These are phyloP conservation scores for Drosophila busckii DNA, from an alignment of 1,140 invertebrate genomes.

Conservation along the genomic window DNA sequence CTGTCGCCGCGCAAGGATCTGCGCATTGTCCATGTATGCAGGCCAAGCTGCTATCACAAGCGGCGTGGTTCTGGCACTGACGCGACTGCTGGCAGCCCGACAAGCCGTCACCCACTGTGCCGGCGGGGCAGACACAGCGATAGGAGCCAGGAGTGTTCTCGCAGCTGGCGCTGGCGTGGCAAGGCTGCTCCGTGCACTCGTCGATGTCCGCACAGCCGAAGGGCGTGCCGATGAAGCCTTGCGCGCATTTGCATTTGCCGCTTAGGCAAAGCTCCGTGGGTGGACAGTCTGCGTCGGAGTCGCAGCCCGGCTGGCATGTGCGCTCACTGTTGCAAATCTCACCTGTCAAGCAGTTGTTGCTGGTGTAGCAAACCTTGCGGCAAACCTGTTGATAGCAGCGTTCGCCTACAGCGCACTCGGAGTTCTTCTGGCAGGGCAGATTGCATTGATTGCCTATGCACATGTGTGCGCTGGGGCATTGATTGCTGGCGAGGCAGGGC, in stretches of 20 bases:
- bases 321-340: conserved; percentile 91
- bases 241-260: conserved; percentile 88
- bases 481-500: conserved; percentile 82
- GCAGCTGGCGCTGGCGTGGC: conserved; percentile 88
- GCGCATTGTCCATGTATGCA: conserved; percentile 87
- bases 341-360: conserved; percentile 92
- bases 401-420: conserved; percentile 89
- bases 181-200: conserved; percentile 89
- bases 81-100: conserved; percentile 86
- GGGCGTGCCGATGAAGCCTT: conserved; percentile 85
- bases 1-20: conserved; percentile 85
- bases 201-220: conserved; percentile 88
- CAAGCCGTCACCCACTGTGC: conserved; percentile 89
- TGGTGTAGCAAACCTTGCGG: conserved; percentile 91
- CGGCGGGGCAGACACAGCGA: conserved; percentile 87
- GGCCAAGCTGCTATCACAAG: conserved; percentile 86
- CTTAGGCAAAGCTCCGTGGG: conserved; percentile 88
- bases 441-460: conserved; percentile 88
- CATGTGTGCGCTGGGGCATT: conserved; percentile 86
- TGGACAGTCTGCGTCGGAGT: conserved; percentile 88
- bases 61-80: conserved; percentile 84
- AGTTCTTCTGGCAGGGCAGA: conserved; percentile 85
- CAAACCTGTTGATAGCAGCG: conserved; percentile 89
- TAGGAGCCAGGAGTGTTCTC: conserved; percentile 89
- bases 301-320: conserved; percentile 89